A percentile compares a stretch with the other conserved stretches of the same genome.
Evolutionary conservation across 2,888 invertebrate species (phyloP).

Genomic region (Hoplodrina blanda): DNA sequence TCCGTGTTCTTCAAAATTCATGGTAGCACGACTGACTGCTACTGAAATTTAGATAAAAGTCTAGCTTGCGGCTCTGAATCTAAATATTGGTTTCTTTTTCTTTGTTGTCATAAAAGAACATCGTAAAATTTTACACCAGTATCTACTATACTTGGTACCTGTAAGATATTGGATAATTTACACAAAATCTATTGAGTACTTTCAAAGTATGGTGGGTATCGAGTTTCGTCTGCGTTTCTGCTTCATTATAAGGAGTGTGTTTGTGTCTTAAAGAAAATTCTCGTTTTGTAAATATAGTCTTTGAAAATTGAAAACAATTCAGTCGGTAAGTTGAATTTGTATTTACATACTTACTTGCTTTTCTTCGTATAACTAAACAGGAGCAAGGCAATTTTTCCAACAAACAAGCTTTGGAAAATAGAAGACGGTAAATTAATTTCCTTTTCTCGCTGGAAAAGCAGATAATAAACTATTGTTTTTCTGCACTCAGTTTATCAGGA

Average conservation of each 20-base stretch:
- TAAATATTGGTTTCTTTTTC: conserved; percentile 52
- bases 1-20: conserved; percentile 57
- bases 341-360: conserved; percentile 26
- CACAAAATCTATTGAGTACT: conserved; percentile 35
- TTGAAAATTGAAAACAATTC: conserved; percentile 17
- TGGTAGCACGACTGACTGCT: conserved; percentile 45
- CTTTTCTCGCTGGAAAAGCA: not conserved
- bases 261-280: conserved; percentile 13
- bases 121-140: conserved; percentile 51
- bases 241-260: conserved; percentile 39
- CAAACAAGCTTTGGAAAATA: conserved; percentile 8
- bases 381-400: conserved; percentile 1
- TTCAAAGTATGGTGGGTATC: conserved; percentile 14
- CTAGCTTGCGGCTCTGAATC: conserved; percentile 50
- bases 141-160: conserved; percentile 25
- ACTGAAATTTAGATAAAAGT: conserved; percentile 55
- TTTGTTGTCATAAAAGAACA: conserved; percentile 46
- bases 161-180: conserved; percentile 41
- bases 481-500: conserved; percentile 30
- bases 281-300: conserved; percentile 18
- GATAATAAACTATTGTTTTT: conserved; percentile 27
- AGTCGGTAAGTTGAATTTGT: conserved; percentile 19
- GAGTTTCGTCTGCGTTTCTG: conserved; percentile 24
- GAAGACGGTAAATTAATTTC: conserved; percentile 21
- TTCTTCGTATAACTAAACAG: not conserved